Evolutionary conservation across 2,888 invertebrate genomes (phyloP), one percentile per base, ranked within the genome.

Genomic region (Neelides folsomi): DNA sequence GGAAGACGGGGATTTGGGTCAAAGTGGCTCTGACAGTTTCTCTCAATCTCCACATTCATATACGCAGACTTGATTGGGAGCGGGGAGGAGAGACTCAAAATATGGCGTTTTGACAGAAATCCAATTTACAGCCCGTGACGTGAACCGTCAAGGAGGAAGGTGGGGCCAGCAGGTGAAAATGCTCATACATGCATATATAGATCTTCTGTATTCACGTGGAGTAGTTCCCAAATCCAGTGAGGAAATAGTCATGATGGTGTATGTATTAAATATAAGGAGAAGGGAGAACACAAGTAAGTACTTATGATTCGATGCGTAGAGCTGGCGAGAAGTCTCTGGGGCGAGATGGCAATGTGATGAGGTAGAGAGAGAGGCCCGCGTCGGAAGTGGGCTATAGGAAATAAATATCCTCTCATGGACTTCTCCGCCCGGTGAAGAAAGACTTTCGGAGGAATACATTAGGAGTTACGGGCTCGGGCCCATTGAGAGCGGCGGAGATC

Each of bases 41-140:
- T 27, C 27, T 27, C 27, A 27, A 27, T 27, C 27, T 27, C 27
- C 27, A 27, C 27, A 27, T 3, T 7, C 27, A 27, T 27, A 3
- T 7, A 27, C 4, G 7, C 27, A 27, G 27, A 27, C 19, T 37
- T 20, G 36, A 41, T 20, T 48, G 20, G 44, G 48, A 39, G 10
- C 13, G 20, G 34, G 38, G 35, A 20, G 40, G 37, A 13, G 45
- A 15, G n/a, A 45, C n/a, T 12, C n/a, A 55, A 52, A 47, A 51
- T 56, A 49, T 51, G 56, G 59, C 58, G 57, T 60, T 64, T 60
- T 64, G 63, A 64, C 63, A 64, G 62, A 64, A 62, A 64, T 64
- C 63, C 63, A 64, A 64, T 64, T 63, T 64, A 57, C 47, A 49
- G 51, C 53, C 58, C 58, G 60, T 61, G 62, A 61, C 61, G 63